These are phyloP conservation scores for Coptodon bakossiorum DNA, from an alignment of 2,113 vertebrate species.

Conservation along the genomic window DNA sequence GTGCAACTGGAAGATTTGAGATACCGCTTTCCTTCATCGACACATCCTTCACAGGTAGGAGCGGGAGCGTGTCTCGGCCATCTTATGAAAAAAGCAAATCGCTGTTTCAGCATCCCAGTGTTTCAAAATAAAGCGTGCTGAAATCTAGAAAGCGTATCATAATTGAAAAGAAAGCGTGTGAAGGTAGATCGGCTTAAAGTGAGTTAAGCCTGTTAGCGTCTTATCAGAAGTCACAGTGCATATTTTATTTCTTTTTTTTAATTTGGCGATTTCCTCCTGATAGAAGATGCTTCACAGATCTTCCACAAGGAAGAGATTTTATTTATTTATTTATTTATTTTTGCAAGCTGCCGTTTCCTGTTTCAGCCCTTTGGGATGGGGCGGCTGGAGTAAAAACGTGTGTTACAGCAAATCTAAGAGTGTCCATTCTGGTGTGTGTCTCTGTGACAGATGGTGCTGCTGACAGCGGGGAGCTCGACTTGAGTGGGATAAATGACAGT, in stretches of 20 bases:
- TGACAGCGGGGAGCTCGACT: constrained; percentile 87
- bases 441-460: constrained; percentile 70
- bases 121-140: neutral
- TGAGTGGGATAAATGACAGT: constrained; percentile 90
- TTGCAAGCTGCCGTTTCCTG: constrained; percentile 1
- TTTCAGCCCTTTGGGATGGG: neutral
- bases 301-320: neutral
- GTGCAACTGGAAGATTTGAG: neutral
- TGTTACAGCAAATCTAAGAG: neutral
- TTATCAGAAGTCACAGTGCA: constrained; percentile 30
- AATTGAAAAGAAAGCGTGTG: constrained; percentile 39
- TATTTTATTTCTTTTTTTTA: neutral
- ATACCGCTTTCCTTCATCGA: neutral
- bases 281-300: neutral
- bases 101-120: neutral
- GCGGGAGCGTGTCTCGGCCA: neutral
- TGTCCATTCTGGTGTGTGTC: constrained; percentile 18
- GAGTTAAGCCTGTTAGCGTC: constrained; percentile 45
- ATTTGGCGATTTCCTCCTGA: constrained; percentile 14
- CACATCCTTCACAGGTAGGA: neutral
- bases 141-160: constrained; percentile 32
- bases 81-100: constrained; percentile 3
- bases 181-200: constrained; percentile 24
- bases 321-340: neutral
- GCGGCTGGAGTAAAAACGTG: neutral